These are phyloP conservation scores for Habropoda laboriosa DNA, from an alignment of 1,140 invertebrate genomes.

Conservation along the genomic window DNA sequence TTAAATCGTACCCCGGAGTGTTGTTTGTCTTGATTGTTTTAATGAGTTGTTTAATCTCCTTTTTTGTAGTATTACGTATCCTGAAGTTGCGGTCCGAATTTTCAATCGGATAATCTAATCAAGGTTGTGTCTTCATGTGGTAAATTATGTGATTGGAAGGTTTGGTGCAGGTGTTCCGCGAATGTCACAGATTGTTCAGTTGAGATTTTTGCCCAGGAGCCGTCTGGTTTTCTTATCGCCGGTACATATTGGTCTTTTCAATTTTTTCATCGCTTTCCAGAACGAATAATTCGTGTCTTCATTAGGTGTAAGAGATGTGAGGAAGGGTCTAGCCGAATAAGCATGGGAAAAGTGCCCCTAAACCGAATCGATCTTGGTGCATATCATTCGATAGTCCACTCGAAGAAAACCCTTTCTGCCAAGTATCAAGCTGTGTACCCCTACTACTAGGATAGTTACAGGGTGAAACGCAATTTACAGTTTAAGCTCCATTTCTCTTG, in stretches of 20 bases:
- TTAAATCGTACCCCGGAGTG: conserved; percentile 65
- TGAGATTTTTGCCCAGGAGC: conserved; percentile 55
- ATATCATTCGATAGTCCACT: too few relatives aligned
- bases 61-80: not conserved
- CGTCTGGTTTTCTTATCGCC: conserved; percentile 49
- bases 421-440: too few relatives aligned
- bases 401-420: too few relatives aligned
- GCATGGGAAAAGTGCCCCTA: too few relatives aligned
- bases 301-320: not conserved
- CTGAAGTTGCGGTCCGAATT: not conserved
- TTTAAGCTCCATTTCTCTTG: too few relatives aligned
- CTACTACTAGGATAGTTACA: too few relatives aligned
- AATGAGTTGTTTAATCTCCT: not conserved
- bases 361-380: too few relatives aligned
- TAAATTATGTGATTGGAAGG: conserved; percentile 1
- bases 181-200: conserved; percentile 59
- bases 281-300: conserved; percentile 52
- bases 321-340: too few relatives aligned
- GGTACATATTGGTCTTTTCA: conserved; percentile 36
- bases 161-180: conserved; percentile 42
- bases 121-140: not conserved
- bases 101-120: not conserved
- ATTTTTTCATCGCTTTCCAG: conserved; percentile 55
- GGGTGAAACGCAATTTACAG: too few relatives aligned
- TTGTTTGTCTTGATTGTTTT: conserved; percentile 49